These are phyloP conservation scores for Neosilurus hyrtlii DNA, from an alignment of 2,797 vertebrate species.

Conservation along the genomic window DNA sequence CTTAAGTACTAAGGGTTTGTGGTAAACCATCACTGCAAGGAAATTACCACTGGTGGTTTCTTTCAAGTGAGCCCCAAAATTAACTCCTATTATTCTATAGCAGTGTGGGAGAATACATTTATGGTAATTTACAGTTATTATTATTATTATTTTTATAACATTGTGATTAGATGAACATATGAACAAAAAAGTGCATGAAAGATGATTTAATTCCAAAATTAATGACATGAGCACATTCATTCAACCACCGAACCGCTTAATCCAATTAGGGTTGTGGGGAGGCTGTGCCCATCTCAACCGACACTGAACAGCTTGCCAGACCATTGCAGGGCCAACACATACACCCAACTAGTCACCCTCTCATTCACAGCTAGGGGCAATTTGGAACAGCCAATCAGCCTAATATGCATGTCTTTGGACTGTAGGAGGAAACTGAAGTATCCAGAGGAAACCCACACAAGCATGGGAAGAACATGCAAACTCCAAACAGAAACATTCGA, in stretches of 20 bases:
- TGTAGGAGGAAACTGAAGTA: too few relatives aligned
- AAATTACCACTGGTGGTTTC: not conserved
- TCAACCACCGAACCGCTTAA: not conserved
- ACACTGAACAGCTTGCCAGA: too few relatives aligned
- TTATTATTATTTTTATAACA: not conserved
- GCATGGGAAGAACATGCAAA: too few relatives aligned
- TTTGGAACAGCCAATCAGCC: too few relatives aligned
- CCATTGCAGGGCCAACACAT: too few relatives aligned
- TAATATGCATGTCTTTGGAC: too few relatives aligned
- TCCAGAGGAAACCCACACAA: too few relatives aligned
- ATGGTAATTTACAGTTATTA: not conserved
- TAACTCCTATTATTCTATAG: not conserved
- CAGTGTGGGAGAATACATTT: not conserved
- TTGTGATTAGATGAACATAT: not conserved
- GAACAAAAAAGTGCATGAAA: not conserved
- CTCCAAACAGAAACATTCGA: too few relatives aligned
- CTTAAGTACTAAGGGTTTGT: conserved; percentile 4
- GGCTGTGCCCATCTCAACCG: too few relatives aligned
- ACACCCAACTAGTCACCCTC: too few relatives aligned
- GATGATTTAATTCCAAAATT: not conserved
- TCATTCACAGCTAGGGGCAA: too few relatives aligned
- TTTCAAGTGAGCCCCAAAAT: not conserved
- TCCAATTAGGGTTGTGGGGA: too few relatives aligned
- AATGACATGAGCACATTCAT: not conserved
- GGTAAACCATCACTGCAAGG: not conserved